These are phyloP conservation scores for Drosophila pseudoobscura DNA, from an alignment of 1,140 invertebrate species.

Conservation along the genomic window DNA sequence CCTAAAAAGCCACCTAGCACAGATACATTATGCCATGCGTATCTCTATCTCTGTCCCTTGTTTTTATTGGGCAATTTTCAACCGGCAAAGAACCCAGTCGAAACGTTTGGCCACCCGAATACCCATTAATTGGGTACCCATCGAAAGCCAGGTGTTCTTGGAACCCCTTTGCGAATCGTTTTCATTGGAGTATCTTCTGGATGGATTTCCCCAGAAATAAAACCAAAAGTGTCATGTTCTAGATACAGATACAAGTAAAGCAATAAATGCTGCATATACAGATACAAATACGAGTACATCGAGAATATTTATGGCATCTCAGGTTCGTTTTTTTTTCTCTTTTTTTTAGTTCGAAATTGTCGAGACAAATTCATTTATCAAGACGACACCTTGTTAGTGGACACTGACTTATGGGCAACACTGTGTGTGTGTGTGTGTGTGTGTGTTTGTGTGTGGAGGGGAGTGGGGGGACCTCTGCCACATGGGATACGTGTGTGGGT, in stretches of 20 bases:
- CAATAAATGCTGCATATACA: conserved; percentile 3
- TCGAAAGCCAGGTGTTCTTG: too few relatives aligned
- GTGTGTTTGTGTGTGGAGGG: too few relatives aligned
- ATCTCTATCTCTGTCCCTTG: too few relatives aligned
- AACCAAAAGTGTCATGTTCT: conserved; percentile 69
- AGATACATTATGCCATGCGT: conserved; percentile 26
- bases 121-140: too few relatives aligned
- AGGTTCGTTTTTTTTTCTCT: background rate
- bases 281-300: background rate
- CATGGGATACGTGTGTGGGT: conserved; percentile 21
- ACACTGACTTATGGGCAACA: conserved; percentile 39
- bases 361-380: conserved; percentile 73
- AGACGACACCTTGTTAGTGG: conserved; percentile 73
- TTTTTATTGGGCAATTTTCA: conserved; percentile 58
- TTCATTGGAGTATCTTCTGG: conserved; percentile 40
- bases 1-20: conserved; percentile 4
- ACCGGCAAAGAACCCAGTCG: conserved; percentile 1
- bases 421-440: background rate
- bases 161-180: too few relatives aligned
- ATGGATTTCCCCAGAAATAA: conserved; percentile 55
- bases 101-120: background rate
- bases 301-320: conserved; percentile 41
- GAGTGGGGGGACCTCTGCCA: conserved; percentile 16
- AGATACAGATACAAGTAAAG: conserved; percentile 32
- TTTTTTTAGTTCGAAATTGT: background rate